Evolutionary conservation across 2,888 invertebrate genomes (phyloP), one percentile per base, ranked within the genome.

Genomic region (Saturnia japonica): DNA sequence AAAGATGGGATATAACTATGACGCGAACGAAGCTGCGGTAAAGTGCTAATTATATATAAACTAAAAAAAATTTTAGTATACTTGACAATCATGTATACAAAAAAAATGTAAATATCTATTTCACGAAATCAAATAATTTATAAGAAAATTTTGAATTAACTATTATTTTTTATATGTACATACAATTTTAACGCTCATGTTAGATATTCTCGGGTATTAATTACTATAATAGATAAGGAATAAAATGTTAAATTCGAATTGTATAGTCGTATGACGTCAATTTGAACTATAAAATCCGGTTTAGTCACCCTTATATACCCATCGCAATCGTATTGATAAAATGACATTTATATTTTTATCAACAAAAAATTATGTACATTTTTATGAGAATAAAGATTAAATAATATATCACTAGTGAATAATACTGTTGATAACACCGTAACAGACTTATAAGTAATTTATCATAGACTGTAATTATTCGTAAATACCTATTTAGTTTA

Each of bases 321-420:
- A 67, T 16, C 25, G 14, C 12, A 67, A 67, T 45, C 43, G 11
- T 9, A 28, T 45, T 43, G 45, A 45, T 34, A 64, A 64, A 64
- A 40, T 64, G 40, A 40, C 40, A 40, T 64, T n/a, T 40, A 19
- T 14, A 22, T 40, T 64, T n/a, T 64, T 64, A 64, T 64, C 64
- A 66, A 51, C 34, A 12, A n/a, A 40, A 19, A 7, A 51, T 45
- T 68, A n/a, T n/a, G n/a, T n/a, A n/a, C 28, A 9, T 16, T 45
- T 68, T 68, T 68, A 47, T 64, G 19, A 4, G 40, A 64, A 40
- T 40, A 64, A 64, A 64, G 64, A 64, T 64, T 22, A 60, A 60
- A 60, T 60, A 60, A 3, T n/a, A 64, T 64, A 64, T 64, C n/a
- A 34, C 7, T 7, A 64, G 64, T 67, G 25, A 47, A 68, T 51